These are phyloP conservation scores for Leptinotarsa undecemlineata DNA, from an alignment of 1,140 invertebrate genomes.

Conservation along the genomic window DNA sequence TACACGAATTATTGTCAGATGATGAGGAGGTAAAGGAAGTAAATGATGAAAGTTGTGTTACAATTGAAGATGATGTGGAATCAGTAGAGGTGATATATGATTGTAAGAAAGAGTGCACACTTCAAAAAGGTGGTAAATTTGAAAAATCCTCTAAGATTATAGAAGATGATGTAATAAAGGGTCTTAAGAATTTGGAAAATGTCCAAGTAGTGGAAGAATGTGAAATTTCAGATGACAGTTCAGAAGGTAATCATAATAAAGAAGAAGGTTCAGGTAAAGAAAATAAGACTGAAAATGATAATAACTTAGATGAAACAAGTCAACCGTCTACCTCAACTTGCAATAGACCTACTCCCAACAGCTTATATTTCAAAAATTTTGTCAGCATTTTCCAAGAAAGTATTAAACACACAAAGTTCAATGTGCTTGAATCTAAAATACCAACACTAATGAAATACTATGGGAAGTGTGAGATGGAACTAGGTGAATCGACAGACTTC, in stretches of 20 bases:
- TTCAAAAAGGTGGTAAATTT: neutral
- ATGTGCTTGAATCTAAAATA: slow-evolving; percentile 29
- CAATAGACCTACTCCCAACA: slow-evolving; percentile 13
- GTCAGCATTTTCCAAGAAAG: slow-evolving; percentile 28
- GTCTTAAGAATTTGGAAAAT: neutral
- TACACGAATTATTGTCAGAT: slow-evolving; percentile 11
- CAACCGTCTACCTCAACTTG: neutral
- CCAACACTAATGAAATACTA: slow-evolving; percentile 34
- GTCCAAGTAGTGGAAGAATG: neutral
- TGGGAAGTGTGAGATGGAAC: slow-evolving; percentile 22
- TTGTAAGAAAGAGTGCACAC: neutral
- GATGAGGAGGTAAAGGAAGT: neutral
- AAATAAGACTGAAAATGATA: slow-evolving; percentile 10
- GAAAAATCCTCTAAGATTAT: neutral
- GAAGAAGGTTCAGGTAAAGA: slow-evolving; percentile 10
- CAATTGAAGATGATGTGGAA: neutral
- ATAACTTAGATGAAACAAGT: neutral
- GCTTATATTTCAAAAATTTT: slow-evolving; percentile 28
- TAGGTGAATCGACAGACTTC: slow-evolving; percentile 22
- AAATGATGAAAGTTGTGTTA: neutral
- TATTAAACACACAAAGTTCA: slow-evolving; percentile 24
- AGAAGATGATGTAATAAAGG: neutral
- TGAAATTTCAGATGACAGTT: neutral
- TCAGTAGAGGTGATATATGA: neutral
- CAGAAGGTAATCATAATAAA: neutral